A percentile compares a stretch with the other conserved stretches of the same genome.
Conservation (phyloP, 2,113 vertebrate genomes). For the Potamarius usumacintae region DNA sequence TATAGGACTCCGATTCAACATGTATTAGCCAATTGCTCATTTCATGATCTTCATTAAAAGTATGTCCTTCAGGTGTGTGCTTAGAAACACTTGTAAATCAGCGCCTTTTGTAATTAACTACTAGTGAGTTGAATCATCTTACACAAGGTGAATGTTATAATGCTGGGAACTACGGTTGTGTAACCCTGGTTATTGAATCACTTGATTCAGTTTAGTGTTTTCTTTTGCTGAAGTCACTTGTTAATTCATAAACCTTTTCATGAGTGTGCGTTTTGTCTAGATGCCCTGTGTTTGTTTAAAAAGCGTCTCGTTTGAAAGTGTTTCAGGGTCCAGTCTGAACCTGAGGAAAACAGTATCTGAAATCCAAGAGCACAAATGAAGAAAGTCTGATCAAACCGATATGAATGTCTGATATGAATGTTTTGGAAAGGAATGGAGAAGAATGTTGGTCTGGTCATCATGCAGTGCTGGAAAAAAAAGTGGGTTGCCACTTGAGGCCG, state of each 20-base stretch:
- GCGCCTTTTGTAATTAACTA: background rate
- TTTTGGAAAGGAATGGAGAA: background rate
- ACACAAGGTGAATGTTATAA: background rate
- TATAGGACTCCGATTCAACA: background rate
- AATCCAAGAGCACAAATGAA: conserved; percentile 9
- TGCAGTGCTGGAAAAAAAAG: background rate
- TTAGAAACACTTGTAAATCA: background rate
- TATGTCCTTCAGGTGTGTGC: background rate
- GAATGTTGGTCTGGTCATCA: background rate
- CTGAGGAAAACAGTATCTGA: background rate
- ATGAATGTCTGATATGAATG: background rate
- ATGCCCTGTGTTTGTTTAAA: background rate
- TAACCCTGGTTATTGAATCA: conserved; percentile 3
- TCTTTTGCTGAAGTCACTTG: conserved; percentile 2
- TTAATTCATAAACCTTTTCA: background rate
- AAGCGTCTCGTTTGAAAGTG: background rate
- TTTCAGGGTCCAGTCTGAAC: background rate
- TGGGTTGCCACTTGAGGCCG: background rate
- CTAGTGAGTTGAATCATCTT: background rate
- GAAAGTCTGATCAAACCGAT: no score
- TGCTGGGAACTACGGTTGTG: background rate
- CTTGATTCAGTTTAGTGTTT: background rate
- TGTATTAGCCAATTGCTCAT: background rate
- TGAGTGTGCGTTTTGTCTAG: background rate
- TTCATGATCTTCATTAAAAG: conserved; percentile 7